phyloP scores from a whole-genome alignment of 2,113 vertebrate species.

The Corynorhinus townsendii region DNA sequence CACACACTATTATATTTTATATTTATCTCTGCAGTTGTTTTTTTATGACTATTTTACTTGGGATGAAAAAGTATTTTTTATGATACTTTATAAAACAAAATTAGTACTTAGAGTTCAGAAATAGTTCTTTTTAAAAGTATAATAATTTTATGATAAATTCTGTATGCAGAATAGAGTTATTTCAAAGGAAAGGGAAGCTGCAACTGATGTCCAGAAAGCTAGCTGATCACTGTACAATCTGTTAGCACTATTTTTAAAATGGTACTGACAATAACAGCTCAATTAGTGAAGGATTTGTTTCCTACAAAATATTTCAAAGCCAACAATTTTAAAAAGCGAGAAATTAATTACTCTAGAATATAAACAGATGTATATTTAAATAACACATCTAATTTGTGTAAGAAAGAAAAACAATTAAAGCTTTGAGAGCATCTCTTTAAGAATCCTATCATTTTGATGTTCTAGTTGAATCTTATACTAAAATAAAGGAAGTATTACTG shows the following conservation, averaged over 20 bases:
- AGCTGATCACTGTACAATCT: not conserved
- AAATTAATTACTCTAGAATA: constrained; percentile 51
- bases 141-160: constrained; percentile 28
- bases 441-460: not conserved
- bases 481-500: constrained; percentile 11
- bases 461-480: not conserved
- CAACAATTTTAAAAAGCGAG: constrained; percentile 45
- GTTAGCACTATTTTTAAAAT: not conserved
- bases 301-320: constrained; percentile 43
- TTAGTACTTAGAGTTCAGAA: constrained; percentile 10
- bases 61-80: not conserved
- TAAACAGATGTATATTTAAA: constrained; percentile 50
- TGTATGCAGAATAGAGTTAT: not conserved
- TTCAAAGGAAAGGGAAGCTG: constrained; percentile 29
- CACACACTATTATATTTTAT: constrained; percentile 5
- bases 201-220: constrained; percentile 29
- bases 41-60: constrained; percentile 28
- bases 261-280: not conserved
- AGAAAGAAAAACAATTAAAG: constrained; percentile 53
- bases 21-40: not conserved
- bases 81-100: constrained; percentile 34
- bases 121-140: constrained; percentile 15
- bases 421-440: constrained; percentile 29
- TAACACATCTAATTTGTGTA: not conserved
- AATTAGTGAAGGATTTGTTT: constrained; percentile 12